phyloP scores from a whole-genome alignment of 1,140 invertebrate species.

The Euura lappo region DNA sequence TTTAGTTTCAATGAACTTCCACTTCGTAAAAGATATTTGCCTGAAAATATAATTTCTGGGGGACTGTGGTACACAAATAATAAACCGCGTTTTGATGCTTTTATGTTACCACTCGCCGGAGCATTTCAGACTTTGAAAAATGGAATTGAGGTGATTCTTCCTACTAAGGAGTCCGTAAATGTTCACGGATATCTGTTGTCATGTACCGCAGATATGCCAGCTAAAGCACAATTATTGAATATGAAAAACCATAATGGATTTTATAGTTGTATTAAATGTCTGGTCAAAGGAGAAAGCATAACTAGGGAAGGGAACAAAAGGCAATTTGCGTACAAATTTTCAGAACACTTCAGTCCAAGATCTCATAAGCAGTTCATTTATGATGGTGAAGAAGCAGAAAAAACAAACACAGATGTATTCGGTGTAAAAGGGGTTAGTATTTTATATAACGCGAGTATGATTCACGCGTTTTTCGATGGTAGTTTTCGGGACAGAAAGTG shows the following conservation, averaged over 20 bases:
- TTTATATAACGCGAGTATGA: too few relatives aligned
- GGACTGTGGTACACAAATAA: conserved; percentile 9
- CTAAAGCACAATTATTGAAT: conserved; percentile 17
- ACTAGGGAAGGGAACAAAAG: neutral
- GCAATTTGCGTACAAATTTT: neutral
- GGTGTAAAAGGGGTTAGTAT: conserved; percentile 6
- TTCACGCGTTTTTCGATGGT: too few relatives aligned
- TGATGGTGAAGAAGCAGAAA: neutral
- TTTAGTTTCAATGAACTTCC: conserved; percentile 16
- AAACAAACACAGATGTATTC: neutral
- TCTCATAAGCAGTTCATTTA: neutral
- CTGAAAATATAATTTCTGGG: conserved; percentile 6
- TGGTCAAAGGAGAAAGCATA: neutral
- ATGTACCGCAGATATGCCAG: conserved; percentile 16
- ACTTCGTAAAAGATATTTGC: neutral
- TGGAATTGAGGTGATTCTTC: neutral
- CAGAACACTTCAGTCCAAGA: neutral
- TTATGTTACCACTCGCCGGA: neutral
- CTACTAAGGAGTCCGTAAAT: neutral
- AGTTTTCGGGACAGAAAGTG: too few relatives aligned
- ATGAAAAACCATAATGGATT: conserved; percentile 12
- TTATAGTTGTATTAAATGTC: conserved; percentile 13
- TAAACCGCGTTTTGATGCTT: conserved; percentile 8
- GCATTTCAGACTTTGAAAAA: neutral
- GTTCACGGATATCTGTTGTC: conserved; percentile 7